Percentiles rank a stretch among this genome's conserved stretches.
phyloP scores from a whole-genome alignment of 2,888 invertebrate species.

The Phanerotoma sp. region DNA sequence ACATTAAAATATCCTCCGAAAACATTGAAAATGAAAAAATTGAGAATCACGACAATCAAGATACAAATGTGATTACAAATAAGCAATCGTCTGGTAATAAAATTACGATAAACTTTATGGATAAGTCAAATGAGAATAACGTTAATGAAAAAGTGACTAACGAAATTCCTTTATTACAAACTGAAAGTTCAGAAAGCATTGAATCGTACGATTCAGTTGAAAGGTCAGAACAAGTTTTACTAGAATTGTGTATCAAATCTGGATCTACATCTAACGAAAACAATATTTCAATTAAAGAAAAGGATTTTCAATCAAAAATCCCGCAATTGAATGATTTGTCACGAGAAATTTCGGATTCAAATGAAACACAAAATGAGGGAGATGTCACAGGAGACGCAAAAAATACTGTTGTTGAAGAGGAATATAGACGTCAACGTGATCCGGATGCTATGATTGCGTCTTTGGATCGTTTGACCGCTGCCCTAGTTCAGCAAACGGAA shows the following conservation, averaged over 20 bases:
- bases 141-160: no score
- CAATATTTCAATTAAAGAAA: conserved; percentile 10
- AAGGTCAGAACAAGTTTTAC: conserved; percentile 46
- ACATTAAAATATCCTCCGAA: no score
- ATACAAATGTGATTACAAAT: conserved; percentile 20
- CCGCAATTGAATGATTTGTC: no score
- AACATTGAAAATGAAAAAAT: no score
- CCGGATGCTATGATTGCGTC: conserved; percentile 71
- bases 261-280: conserved; percentile 31
- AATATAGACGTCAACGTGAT: conserved; percentile 61
- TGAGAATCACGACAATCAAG: conserved; percentile 26
- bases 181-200: conserved; percentile 40
- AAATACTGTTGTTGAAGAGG: conserved; percentile 44
- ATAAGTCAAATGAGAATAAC: not conserved
- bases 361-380: not conserved
- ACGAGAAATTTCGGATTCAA: no score
- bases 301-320: no score
- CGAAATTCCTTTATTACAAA: conserved; percentile 11
- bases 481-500: conserved; percentile 67
- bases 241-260: conserved; percentile 44
- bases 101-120: conserved; percentile 1
- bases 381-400: not conserved
- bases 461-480: conserved; percentile 66
- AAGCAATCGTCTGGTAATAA: no score
- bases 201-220: conserved; percentile 52